These are phyloP conservation scores for Melanaphis sacchari DNA, from an alignment of 1,140 invertebrate genomes.

Conservation along the genomic window DNA sequence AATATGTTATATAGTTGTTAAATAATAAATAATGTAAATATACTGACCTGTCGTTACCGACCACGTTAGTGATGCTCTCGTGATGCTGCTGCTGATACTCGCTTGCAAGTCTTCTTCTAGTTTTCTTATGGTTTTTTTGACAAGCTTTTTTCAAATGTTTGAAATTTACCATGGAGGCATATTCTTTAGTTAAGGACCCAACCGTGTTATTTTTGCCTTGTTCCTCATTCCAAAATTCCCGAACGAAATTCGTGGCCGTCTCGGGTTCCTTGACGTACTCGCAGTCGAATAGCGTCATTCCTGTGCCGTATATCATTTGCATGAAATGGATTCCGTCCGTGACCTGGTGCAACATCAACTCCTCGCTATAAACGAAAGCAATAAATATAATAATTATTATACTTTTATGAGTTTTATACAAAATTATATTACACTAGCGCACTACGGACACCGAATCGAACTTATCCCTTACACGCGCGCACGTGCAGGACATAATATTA, in stretches of 20 bases:
- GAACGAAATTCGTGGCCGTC: conserved; percentile 68
- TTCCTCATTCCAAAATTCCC: conserved; percentile 68
- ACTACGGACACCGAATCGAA: background rate
- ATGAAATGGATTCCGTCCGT: conserved; percentile 72
- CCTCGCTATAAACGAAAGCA: conserved; percentile 65
- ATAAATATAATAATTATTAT: conserved; percentile 23
- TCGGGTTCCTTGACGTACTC: conserved; percentile 68
- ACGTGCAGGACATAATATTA: background rate
- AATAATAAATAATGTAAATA: background rate
- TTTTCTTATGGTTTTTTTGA: conserved; percentile 58
- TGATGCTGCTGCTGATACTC: conserved; percentile 20
- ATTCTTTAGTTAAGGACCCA: conserved; percentile 61
- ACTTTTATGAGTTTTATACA: background rate
- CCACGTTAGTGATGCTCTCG: background rate
- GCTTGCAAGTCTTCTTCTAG: conserved; percentile 39
- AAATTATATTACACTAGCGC: too few species aligned
- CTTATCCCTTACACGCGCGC: background rate
- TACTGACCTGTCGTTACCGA: background rate
- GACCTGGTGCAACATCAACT: conserved; percentile 71
- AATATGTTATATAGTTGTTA: background rate
- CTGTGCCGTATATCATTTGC: conserved; percentile 72
- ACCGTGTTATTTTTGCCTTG: conserved; percentile 65
- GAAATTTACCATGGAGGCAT: conserved; percentile 64
- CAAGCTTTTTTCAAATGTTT: conserved; percentile 57
- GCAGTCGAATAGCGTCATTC: conserved; percentile 70